Evolutionary conservation across 2,888 invertebrate species (phyloP).

Genomic region (Fragum whitleyi): DNA sequence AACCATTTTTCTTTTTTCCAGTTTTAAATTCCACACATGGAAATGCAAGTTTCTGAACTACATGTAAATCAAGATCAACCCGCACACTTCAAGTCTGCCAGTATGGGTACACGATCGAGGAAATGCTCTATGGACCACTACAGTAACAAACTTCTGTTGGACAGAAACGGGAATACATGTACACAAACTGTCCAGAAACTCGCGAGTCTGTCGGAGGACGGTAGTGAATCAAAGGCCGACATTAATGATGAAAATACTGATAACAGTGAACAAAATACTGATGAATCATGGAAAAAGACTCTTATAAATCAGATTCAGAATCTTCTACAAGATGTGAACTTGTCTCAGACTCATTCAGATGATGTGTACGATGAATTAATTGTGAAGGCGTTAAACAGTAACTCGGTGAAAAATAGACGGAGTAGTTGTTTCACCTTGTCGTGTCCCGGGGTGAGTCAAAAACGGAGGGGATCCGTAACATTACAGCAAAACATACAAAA

Average conservation of each 20-base stretch:
- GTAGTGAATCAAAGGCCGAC: background rate
- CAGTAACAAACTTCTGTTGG: slow-evolving; percentile 9
- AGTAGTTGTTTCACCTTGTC: slow-evolving; percentile 13
- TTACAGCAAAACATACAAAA: background rate
- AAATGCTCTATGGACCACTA: slow-evolving; percentile 16
- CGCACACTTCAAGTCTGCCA: background rate
- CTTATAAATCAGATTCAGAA: slow-evolving; percentile 13
- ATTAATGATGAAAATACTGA: background rate
- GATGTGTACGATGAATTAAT: slow-evolving; percentile 9
- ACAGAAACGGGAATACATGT: slow-evolving; percentile 15
- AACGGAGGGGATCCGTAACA: background rate
- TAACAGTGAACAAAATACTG: background rate
- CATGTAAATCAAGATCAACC: background rate
- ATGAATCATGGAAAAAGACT: slow-evolving; percentile 12
- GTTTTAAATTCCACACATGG: background rate
- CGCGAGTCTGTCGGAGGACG: slow-evolving; percentile 9
- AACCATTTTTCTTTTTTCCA: slow-evolving; percentile 3
- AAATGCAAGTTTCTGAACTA: background rate
- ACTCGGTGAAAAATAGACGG: background rate
- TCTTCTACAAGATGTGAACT: slow-evolving; percentile 8
- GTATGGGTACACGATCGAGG: slow-evolving; percentile 4
- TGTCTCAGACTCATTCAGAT: background rate
- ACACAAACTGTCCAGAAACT: background rate
- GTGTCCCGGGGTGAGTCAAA: background rate
- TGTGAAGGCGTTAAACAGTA: slow-evolving; percentile 2